Evolutionary conservation across 2,797 vertebrate species (phyloP), one percentile per base, ranked within the genome.

Genomic region (Enteromius anoplus): DNA sequence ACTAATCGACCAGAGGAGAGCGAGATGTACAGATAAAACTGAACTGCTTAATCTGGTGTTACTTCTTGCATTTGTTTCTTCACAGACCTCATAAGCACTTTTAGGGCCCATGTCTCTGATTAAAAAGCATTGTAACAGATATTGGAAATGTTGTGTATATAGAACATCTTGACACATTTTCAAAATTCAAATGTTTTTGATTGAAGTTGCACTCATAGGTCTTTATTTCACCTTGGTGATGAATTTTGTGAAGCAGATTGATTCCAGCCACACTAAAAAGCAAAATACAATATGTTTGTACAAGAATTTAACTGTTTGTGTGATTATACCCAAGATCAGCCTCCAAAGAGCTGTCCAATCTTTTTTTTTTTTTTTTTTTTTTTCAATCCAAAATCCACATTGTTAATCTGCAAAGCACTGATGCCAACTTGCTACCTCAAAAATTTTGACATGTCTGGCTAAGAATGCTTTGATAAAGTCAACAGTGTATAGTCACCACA

Each of bases 371-470:
- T 42, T 45, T 0, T 11, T 45, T 45, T 42, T 45, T 4, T 14
- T 47, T 47, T 14, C 34, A 64, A 26, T 53, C 37, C 68, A 77
- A 64, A 82, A 82, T 82, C 42, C 72, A 86, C 45, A 88, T 91
- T 91, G 89, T 92, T 89, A 90, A 93, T 93, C 93, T 93, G 91
- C 91, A 90, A 93, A 93, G 93, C 94, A 95, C 95, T 95, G 94
- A 95, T 90, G 91, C 92, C 93, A 94, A 94, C 93, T 93, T 93
- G 91, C 95, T 95, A 95, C 95, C 95, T 95, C 94, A 94, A 92
- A 60, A 92, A 87, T 89, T 86, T 90, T 88, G 90, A 90, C 83
- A 80, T 76, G 66, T 79, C 84, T 78, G 86, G 84, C 62, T 81
- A 78, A 85, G 29, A 77, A 75, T 60, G 64, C 66, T 83, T 84